Base-by-base conservation (phyloP, 2,888 invertebrate species). In the Drosophila engyochracea region DNA sequence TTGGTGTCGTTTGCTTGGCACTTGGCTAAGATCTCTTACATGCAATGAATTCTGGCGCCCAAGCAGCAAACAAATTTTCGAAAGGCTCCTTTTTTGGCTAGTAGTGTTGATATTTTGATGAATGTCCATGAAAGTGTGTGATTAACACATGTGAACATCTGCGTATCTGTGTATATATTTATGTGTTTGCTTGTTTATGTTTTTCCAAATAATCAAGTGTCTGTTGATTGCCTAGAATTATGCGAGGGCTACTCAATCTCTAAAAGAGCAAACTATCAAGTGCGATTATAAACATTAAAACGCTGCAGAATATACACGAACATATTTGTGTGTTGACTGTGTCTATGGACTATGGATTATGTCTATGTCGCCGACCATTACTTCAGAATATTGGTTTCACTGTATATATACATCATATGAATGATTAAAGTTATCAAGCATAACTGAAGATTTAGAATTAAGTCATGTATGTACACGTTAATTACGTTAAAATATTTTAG, bases 31-130 rank as follows among this genome's bases (percentile, higher is more conserved):
- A 83, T 85, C 71, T 79, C 66, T 79, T 68, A 67, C 84, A 76
- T 81, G 79, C 81, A 76, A 80, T 62, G 68, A 65, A 86, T 86
- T 84, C 77, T 82, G 79, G 76, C 54, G 67, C 77, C 69, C 69
- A 64, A 60, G 31, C n/a, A 64, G 70, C 68, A 44, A 70, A 61
- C 64, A 70, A 58, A 73, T 70, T 87, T 89, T 82, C 72, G 85
- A 88, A 88, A 85, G 79, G 76, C 83, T 85, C 76, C 83, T 88
- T 88, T 90, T 88, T 72, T 85, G 90, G 81, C 62, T 22, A 2
- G 25, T 62, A 66, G 78, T 73, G 88, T 67, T 90, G 79, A 90
- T 74, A 69, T 73, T 82, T 76, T 82, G 85, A 85, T 89, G 88
- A 80, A 87, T 87, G 80, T 54, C 31, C 69, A 66, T 35, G 68